Conservation (phyloP, 2,797 vertebrate genomes). For the Sebastes cheni region DNA sequence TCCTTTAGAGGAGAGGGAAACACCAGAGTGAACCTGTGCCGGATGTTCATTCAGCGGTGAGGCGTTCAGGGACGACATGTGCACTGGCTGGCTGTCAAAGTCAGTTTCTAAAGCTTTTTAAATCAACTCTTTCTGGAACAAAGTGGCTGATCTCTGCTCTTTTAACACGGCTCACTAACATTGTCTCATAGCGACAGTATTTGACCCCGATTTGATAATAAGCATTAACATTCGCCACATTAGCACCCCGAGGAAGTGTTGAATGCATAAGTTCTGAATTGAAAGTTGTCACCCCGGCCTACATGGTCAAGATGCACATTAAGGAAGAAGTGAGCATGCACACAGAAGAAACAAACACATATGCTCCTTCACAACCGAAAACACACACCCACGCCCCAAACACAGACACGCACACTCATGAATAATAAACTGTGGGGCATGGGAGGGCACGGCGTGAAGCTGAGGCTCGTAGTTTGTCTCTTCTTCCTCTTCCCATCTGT, state of each 20-base stretch:
- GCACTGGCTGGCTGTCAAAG: constrained; percentile 15
- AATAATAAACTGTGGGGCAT: constrained; percentile 38
- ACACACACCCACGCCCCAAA: constrained; percentile 10
- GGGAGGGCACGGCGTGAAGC: constrained; percentile 8
- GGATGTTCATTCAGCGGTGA: neutral
- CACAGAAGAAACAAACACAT: neutral
- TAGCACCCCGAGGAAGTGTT: constrained; percentile 3
- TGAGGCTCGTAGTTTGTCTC: constrained; percentile 11
- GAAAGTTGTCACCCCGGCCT: constrained; percentile 2
- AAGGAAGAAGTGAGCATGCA: constrained; percentile 20
- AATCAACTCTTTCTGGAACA: neutral
- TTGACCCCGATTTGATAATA: constrained; percentile 24
- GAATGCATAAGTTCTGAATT: constrained; percentile 46
- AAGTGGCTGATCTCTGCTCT: constrained; percentile 5
- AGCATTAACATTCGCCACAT: constrained; percentile 33
- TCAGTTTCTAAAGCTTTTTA: neutral
- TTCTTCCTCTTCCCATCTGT: constrained; percentile 6
- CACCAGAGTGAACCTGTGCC: neutral
- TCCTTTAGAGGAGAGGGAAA: neutral
- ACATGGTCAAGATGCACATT: constrained; percentile 4
- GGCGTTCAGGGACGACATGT: neutral
- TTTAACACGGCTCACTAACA: constrained; percentile 19
- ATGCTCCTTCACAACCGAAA: constrained; percentile 27
- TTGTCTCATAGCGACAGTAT: constrained; percentile 5
- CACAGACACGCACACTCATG: constrained; percentile 33